Evolutionary conservation across 1,140 invertebrate genomes (phyloP), one percentile per base, ranked within the genome.

Genomic region (Lasaia peninsularis): DNA sequence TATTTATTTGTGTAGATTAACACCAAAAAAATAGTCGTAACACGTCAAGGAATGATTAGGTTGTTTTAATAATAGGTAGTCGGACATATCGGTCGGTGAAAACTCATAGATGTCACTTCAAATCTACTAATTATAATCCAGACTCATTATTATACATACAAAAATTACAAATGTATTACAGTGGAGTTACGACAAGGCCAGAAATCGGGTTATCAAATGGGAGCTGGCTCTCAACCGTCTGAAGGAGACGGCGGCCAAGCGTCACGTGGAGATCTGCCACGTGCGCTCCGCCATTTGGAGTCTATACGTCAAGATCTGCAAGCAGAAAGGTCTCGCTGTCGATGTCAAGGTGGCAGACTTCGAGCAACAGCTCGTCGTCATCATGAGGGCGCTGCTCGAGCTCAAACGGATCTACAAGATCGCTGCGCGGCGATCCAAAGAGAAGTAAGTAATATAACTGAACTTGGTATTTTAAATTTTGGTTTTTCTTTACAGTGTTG

Each of bases 191-290:
- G 84, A 88, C 63, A 77, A 85, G 55, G 77, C 86, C 2, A 63
- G 78, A 3, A 88, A 81, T 52, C 73, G 87, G 0, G 84, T 86
- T 1, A 78, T 88, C 7, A 86, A 89, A 60, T 89, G 86, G 89
- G 86, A 90, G 65, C 50, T 89, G 37, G 83, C 87, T 0, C 62
- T 89, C 16, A 83, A 86, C 52, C 77, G 83, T 2, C 64, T 89
- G 8, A 88, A 88, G 54, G 86, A 88, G 60, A 88, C 85, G 0
- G 87, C 86, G 0, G 84, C 85, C 0, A 65, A 61, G 0, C 69
- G 80, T 0, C 84, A 87, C 58, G 78, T 81, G 44, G 87, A 90
- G 32, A 67, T 89, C 0, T 82, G 78, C 61, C 82, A 88, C 66
- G 87, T 90, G 5, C 62, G 72, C 2, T 63, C 85, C 0, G 86